Evolutionary conservation across 2,113 vertebrate genomes (phyloP), one percentile per base, ranked within the genome.

Genomic region (Mellivora capensis): DNA sequence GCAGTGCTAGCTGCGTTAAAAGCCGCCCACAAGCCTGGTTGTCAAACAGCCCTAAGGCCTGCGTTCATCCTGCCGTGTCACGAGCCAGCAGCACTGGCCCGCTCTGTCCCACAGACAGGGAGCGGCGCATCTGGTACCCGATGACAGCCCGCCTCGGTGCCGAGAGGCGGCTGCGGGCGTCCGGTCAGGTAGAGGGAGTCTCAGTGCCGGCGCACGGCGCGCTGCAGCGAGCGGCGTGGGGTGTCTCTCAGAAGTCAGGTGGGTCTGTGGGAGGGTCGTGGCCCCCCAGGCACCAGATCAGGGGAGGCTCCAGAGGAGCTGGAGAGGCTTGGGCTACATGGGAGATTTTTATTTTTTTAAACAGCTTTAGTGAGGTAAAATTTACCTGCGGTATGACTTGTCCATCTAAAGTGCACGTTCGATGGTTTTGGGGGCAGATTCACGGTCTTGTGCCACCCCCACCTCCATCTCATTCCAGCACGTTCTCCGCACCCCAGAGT

Each of bases 321-420:
- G 29, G 76, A 39, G 69, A 49, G 9, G 20, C 52, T 11, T n/a
- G 7, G 76, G 7, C 39, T 3, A 0, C 17, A 20, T 1, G 14
- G 34, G 18, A 69, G 29, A 27, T 20, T 29, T 64, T 74, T 85
- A 21, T 61, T 42, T 49, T 47, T 67, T 39, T 15, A 82, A 25
- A 57, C 11, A 91, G 37, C 44, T n/a, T 85, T 27, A 59, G 44
- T 95, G 96, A 90, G 47, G 25, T 67, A 29, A 81, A 62, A 86
- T 29, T 85, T 9, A 64, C 47, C 39, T 74, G 25, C 37, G 31
- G 7, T 23, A 20, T 3, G 23, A 27, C 29, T 89, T 34, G 31
- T 54, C 61, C 59, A 2, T n/a, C 37, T 31, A 6, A 69, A 34
- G 52, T 12, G 6, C 29, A 9, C 31, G 20, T 18, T 77, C 7